phyloP scores from a whole-genome alignment of 2,113 vertebrate genomes.

The Platysternon megacephalum region DNA sequence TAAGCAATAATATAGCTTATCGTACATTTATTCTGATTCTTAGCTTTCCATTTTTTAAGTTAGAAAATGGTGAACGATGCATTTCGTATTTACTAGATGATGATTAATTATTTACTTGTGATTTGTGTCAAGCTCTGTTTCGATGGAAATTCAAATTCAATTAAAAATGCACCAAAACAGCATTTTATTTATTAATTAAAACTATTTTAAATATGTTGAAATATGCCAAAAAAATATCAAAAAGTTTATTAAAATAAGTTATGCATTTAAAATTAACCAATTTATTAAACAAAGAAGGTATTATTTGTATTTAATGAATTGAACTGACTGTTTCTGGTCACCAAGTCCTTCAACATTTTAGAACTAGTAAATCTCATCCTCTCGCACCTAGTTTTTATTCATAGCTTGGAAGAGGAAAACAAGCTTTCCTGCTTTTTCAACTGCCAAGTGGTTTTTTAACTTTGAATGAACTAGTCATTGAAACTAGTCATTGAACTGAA shows the following conservation, averaged over 20 bases:
- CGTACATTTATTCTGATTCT: background rate
- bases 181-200: background rate
- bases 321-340: background rate
- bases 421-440: background rate
- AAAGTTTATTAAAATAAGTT: background rate
- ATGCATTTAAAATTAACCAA: background rate
- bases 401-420: background rate
- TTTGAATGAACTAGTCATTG: background rate
- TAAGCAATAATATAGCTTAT: background rate
- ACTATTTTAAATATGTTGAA: background rate
- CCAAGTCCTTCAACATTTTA: background rate
- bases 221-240: background rate
- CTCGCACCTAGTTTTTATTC: background rate
- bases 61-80: background rate
- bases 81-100: background rate
- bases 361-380: background rate
- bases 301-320: background rate
- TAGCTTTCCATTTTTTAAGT: background rate
- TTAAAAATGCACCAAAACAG: background rate
- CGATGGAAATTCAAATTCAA: background rate
- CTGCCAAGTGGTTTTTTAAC: background rate
- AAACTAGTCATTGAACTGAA: background rate
- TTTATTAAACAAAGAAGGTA: background rate
- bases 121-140: background rate
- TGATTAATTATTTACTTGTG: background rate